Conservation (phyloP, 2,888 invertebrate species). For the Danaus chrysippus region DNA sequence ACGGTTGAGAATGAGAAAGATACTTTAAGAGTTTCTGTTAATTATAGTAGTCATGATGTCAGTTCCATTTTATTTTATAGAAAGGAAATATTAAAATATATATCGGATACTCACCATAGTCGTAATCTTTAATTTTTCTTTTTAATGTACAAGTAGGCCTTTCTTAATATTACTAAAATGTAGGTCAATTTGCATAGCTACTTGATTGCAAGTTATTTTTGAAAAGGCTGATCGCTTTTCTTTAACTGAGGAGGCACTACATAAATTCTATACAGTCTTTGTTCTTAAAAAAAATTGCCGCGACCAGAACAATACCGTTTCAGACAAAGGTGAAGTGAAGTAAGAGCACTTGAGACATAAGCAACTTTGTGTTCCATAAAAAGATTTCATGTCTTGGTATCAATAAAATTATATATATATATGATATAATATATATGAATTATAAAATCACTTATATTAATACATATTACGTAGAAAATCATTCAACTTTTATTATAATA, state of each 20-base stretch:
- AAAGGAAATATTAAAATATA: too few relatives aligned
- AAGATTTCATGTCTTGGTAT: conserved; percentile 16
- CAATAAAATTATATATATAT: conserved; percentile 11
- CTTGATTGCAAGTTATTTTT: conserved; percentile 17
- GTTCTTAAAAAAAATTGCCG: conserved; percentile 29
- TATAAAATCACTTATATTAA: too few relatives aligned
- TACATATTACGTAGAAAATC: too few relatives aligned
- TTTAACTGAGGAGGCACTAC: conserved; percentile 25
- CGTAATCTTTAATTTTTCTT: too few relatives aligned
- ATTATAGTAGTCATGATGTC: too few relatives aligned
- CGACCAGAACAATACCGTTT: conserved; percentile 31
- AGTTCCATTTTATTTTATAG: too few relatives aligned
- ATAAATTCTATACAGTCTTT: conserved; percentile 27
- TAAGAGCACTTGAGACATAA: conserved; percentile 30
- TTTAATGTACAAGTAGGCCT: too few relatives aligned
- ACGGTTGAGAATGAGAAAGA: too few relatives aligned
- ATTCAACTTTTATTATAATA: too few relatives aligned
- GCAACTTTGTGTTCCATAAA: conserved; percentile 26
- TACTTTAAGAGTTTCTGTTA: too few relatives aligned
- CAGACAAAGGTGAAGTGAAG: conserved; percentile 36
- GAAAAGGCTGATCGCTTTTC: conserved; percentile 24
- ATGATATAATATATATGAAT: too few relatives aligned
- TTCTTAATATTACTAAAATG: background rate
- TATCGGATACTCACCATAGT: too few relatives aligned
- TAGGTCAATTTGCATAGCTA: conserved; percentile 10